Percentiles rank a stretch among this genome's conserved stretches.
Conservation (phyloP, 1,140 invertebrate genomes). For the Holcopasites calliopsidis region DNA sequence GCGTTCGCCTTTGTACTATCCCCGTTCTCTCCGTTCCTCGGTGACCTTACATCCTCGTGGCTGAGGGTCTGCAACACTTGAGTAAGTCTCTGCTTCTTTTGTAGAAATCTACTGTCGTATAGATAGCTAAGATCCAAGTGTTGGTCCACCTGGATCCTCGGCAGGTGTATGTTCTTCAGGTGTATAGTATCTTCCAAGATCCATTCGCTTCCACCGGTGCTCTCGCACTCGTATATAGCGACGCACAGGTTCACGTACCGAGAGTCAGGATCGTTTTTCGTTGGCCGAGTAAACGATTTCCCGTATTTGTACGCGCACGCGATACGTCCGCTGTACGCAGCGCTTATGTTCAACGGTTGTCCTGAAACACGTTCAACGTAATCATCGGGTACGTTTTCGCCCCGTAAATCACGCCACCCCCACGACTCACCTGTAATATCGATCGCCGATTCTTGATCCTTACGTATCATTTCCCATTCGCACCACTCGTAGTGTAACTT, state of each 20-base stretch:
- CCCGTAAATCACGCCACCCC: too few species aligned
- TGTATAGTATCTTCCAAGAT: conserved; percentile 98
- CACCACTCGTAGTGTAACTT: conserved; percentile 88
- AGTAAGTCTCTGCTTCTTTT: conserved; percentile 88
- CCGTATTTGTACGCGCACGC: conserved; percentile 97
- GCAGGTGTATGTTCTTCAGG: conserved; percentile 92
- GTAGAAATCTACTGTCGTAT: conserved; percentile 89
- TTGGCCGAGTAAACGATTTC: conserved; percentile 89
- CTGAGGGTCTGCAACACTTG: conserved; percentile 84
- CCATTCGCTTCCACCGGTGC: conserved; percentile 98
- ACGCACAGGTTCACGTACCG: conserved; percentile 96
- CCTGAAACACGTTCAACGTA: conserved; percentile 72
- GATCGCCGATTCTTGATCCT: conserved; percentile 90
- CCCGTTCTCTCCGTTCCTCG: conserved; percentile 75
- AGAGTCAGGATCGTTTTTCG: conserved; percentile 88
- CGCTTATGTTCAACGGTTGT: conserved; percentile 95
- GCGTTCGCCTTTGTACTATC: conserved; percentile 70
- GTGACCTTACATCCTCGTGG: conserved; percentile 80
- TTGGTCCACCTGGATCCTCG: conserved; percentile 88
- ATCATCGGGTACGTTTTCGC: too few species aligned
- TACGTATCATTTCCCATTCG: conserved; percentile 94
- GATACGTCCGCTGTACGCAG: conserved; percentile 97
- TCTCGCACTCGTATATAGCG: conserved; percentile 99
- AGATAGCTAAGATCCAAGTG: conserved; percentile 91
- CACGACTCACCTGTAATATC: conserved; percentile 85